Percentiles rank a stretch among this genome's conserved stretches.
These are phyloP conservation scores for Trichacis sp. DNA, from an alignment of 2,888 invertebrate species.

Conservation along the genomic window DNA sequence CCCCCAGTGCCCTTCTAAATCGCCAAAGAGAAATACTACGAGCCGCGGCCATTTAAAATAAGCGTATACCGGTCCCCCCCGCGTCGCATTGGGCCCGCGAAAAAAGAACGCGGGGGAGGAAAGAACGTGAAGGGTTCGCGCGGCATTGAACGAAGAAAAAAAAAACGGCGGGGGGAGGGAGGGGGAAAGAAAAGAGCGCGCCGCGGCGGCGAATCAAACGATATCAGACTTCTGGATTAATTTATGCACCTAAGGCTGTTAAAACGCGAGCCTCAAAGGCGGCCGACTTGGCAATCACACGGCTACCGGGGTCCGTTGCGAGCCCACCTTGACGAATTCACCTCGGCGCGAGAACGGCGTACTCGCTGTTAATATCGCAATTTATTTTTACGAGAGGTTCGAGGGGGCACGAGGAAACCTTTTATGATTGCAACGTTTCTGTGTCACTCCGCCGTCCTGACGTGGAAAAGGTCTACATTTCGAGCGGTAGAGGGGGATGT, in stretches of 20 bases:
- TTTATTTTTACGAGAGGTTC: slow-evolving; percentile 14
- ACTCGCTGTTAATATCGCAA: slow-evolving; percentile 35
- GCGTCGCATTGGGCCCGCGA: slow-evolving; percentile 37
- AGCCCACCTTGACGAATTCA: slow-evolving; percentile 60
- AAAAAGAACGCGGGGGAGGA: slow-evolving; percentile 32
- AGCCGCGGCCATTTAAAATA: slow-evolving; percentile 54
- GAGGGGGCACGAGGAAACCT: neutral
- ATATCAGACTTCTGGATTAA: slow-evolving; percentile 68
- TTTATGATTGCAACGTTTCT: slow-evolving; percentile 4
- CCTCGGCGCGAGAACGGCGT: slow-evolving; percentile 49
- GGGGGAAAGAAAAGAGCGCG: slow-evolving; percentile 30
- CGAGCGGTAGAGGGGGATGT: too few relatives aligned
- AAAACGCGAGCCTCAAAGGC: slow-evolving; percentile 68
- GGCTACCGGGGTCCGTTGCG: slow-evolving; percentile 52
- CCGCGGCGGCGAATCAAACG: slow-evolving; percentile 66
- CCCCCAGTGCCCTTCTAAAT: slow-evolving; percentile 51
- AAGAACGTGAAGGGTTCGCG: slow-evolving; percentile 24
- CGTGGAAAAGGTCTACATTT: too few relatives aligned
- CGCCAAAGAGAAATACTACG: slow-evolving; percentile 59
- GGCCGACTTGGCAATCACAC: slow-evolving; percentile 62
- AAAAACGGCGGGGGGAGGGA: slow-evolving; percentile 14
- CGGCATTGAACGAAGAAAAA: slow-evolving; percentile 32
- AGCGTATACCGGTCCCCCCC: slow-evolving; percentile 44
- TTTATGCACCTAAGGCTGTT: slow-evolving; percentile 67
- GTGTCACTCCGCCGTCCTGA: neutral